phyloP scores from a whole-genome alignment of 2,797 vertebrate species.

The Artibeus lituratus region DNA sequence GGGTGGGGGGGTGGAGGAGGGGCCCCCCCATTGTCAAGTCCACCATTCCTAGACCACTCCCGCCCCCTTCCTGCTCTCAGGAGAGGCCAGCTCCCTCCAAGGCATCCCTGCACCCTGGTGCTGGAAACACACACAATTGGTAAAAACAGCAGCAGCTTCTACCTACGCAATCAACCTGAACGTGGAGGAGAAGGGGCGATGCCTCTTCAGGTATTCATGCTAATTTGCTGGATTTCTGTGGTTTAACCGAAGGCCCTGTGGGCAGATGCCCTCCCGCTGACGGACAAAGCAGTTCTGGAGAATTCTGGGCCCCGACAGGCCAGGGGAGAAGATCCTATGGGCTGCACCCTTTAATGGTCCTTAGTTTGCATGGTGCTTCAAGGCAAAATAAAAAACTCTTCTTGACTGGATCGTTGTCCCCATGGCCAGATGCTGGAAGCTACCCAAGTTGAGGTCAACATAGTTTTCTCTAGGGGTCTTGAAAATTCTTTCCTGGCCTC shows the following conservation, averaged over 20 bases:
- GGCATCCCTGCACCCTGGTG: too few species aligned
- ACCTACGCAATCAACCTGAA: neutral
- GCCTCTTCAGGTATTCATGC: rapidly evolving
- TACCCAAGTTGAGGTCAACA: neutral
- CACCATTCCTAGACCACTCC: neutral
- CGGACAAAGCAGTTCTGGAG: neutral
- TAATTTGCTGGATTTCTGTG: neutral
- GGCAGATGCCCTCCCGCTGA: neutral
- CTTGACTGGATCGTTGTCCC: neutral
- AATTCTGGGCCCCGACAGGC: neutral
- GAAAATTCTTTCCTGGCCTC: neutral
- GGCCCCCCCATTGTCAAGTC: too few species aligned
- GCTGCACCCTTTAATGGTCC: rapidly evolving
- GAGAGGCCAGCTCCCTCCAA: neutral
- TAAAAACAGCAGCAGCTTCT: rapidly evolving
- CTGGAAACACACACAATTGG: rapidly evolving
- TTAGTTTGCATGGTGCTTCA: neutral
- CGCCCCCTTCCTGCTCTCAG: neutral
- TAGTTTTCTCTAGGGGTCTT: neutral
- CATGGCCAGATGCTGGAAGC: rapidly evolving
- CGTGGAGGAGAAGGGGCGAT: rapidly evolving
- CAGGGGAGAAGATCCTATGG: too few species aligned
- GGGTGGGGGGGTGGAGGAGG: neutral
- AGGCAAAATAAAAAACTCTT: neutral
- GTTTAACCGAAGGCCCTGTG: rapidly evolving